Base-by-base conservation (phyloP, 2,888 invertebrate species). In the Gastracanthus pulcherrimus region DNA sequence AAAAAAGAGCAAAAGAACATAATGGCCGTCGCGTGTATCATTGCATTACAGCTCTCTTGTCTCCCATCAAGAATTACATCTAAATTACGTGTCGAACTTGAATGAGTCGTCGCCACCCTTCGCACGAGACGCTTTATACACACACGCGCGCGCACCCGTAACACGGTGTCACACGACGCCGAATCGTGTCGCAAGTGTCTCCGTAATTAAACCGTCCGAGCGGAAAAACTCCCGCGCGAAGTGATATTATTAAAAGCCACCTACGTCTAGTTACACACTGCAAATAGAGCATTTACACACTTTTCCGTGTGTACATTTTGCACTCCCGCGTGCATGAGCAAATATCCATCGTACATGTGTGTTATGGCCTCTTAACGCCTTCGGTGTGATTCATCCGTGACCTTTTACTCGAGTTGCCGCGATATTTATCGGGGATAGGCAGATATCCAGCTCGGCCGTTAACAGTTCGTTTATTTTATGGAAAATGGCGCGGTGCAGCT, bases 371-470 rank as follows among this genome's bases (percentile, higher is more conserved):
- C 45, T 77, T 41, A 36, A 29, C 9, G 38, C 23, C 29, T 36
- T 31, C 3, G 29, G 19, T 2, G 51, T 81, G 80, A 81, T 76
- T 81, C 76, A 81, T 67, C 76, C 60, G 29, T 66, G 60, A 72
- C 71, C 72, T 76, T 76, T 81, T 76, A 76, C 70, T 64, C 55
- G n/a, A 48, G 55, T 62, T 67, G 75, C 62, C 60, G 4, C 23
- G 45, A 75, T 76, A 64, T 11, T 51, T 64, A 80, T 80, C 76
- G 29, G 41, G 19, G 58, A 51, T n/a, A 38, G 7, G 23, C n/a
- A 58, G 3, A 67, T 45, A 76, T 58, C 72, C n/a, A n/a, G n/a
- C n/a, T 11, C 66, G 9, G 36, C 51, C n/a, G 34, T 79, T 67
- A 72, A 38, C 51, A 62, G 31, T 58, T 70, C 23, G 36, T 26